Conservation (phyloP, 2,113 vertebrate species). For the Leptobrachium leishanense region DNA sequence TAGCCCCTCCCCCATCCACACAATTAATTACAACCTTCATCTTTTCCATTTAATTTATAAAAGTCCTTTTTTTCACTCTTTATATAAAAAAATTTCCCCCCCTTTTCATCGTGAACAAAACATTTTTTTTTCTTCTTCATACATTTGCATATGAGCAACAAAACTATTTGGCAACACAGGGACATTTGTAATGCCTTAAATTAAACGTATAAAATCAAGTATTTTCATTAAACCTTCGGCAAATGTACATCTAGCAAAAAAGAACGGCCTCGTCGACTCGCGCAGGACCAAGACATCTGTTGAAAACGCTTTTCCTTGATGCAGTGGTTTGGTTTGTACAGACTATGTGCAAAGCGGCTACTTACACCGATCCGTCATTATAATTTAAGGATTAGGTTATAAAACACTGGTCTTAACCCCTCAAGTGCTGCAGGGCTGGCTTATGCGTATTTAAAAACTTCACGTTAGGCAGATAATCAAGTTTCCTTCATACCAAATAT, state of each 20-base stretch:
- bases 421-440: no score
- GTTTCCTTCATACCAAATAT: no score
- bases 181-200: slow-evolving; percentile 57
- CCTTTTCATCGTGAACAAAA: slow-evolving; percentile 65
- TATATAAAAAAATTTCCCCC: slow-evolving; percentile 67
- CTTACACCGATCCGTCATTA: background rate
- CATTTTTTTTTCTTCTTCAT: slow-evolving; percentile 58
- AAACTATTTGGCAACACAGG: slow-evolving; percentile 68
- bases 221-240: slow-evolving; percentile 54
- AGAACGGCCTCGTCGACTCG: slow-evolving; percentile 8
- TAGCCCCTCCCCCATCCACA: slow-evolving; percentile 62
- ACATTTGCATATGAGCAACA: slow-evolving; percentile 63
- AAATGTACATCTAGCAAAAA: slow-evolving; percentile 53
- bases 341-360: background rate
- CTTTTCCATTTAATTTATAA: slow-evolving; percentile 72
- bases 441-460: no score
- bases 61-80: slow-evolving; percentile 55
- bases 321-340: slow-evolving; percentile 26
- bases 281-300: slow-evolving; percentile 19
- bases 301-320: slow-evolving; percentile 24
- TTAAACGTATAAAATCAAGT: slow-evolving; percentile 55
- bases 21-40: slow-evolving; percentile 66
- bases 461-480: no score
- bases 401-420: no score
- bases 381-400: no score